Evolutionary conservation across 2,113 vertebrate genomes (phyloP), one percentile per base, ranked within the genome.

Genomic region (Sceloporus tristichus): DNA sequence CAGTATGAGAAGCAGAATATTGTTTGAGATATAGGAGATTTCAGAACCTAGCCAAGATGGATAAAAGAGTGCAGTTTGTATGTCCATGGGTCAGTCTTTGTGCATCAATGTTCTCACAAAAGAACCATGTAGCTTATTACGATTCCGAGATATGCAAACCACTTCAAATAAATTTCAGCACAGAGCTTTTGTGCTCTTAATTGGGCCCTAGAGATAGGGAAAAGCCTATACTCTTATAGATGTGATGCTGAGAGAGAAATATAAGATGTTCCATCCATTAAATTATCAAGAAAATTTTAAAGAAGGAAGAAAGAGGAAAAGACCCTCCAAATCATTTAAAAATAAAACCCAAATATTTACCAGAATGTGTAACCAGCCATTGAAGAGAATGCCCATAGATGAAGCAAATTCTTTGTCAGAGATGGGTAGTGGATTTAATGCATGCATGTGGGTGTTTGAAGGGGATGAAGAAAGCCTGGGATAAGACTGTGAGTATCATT

Each of bases 321-420:
- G n/a, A 62, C 2, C 13, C 13, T 62, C 59, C 1, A 3, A 14
- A 16, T 59, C 54, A 59, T 14, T 59, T 59, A 59, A 59, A 59
- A 59, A 59, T 59, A 84, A 83, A 84, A 71, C 4, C 42, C 40
- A 84, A 73, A 34, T 73, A 73, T 84, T 85, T 85, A 75, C 19
- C 8, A 25, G 19, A 85, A 59, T 1, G 6, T 40, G 25, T 70
- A 34, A 40, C 40, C 53, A 74, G n/a, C 53, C 21, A 59, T 3
- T 59, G 53, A 75, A 59, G n/a, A 74, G 54, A 75, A 74, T 59
- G 19, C n/a, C 11, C 29, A 66, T 9, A 56, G 13, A 56, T 25
- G 77, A 79, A 53, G 9, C 81, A 70, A 7, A 4, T 83, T 68
- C 23, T 70, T 59, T 4, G 9, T 59, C 56, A 59, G 56, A 59